Evolutionary conservation across 2,888 invertebrate species (phyloP).

Genomic region (Chrysolina americana): DNA sequence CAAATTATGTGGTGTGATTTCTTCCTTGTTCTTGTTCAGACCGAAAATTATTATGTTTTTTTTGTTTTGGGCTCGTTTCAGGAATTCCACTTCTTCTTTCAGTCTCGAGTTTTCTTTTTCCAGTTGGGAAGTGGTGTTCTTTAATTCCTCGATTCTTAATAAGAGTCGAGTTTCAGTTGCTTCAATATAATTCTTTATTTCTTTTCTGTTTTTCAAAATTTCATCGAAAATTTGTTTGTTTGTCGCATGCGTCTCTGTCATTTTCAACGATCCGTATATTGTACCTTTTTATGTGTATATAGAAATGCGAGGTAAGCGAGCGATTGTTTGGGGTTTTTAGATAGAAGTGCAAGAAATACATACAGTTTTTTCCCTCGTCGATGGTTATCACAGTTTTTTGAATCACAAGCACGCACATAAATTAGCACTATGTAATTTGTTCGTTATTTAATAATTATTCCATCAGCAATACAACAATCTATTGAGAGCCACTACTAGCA

Average conservation of each 20-base stretch:
- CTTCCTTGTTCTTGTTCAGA: constrained; percentile 23
- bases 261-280: constrained; percentile 25
- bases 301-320: constrained; percentile 14
- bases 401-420: no score
- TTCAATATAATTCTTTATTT: constrained; percentile 27
- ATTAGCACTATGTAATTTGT: no score
- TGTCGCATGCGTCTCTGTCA: constrained; percentile 27
- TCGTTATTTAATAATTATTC: no score
- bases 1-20: constrained; percentile 21
- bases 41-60: constrained; percentile 26
- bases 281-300: constrained; percentile 5
- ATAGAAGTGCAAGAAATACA: constrained; percentile 25
- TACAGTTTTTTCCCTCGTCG: constrained; percentile 23
- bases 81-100: constrained; percentile 25
- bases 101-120: constrained; percentile 26
- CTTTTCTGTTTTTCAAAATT: constrained; percentile 24
- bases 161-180: constrained; percentile 28
- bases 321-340: constrained; percentile 26
- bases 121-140: constrained; percentile 21
- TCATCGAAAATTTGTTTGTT: constrained; percentile 24
- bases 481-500: no score
- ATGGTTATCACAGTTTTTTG: constrained; percentile 2
- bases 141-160: constrained; percentile 25
- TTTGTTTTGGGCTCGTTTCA: constrained; percentile 27
- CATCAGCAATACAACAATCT: no score